phyloP scores from a whole-genome alignment of 2,888 invertebrate species.

The Euclidia mi region DNA sequence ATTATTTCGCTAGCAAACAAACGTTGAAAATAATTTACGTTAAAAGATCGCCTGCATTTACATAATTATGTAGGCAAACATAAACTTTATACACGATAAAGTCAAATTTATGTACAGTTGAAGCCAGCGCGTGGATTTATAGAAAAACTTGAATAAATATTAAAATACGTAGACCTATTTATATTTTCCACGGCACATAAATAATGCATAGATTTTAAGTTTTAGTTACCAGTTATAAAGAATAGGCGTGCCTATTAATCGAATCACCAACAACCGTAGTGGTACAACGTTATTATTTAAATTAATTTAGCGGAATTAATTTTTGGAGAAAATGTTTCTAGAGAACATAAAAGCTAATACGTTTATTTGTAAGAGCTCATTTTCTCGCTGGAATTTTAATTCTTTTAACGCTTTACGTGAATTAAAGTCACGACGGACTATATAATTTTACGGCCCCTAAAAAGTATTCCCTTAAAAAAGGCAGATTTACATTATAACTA shows the following conservation, averaged over 20 bases:
- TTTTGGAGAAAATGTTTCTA: conserved; percentile 38
- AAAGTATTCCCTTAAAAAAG: conserved; percentile 71
- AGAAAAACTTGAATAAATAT: conserved; percentile 47
- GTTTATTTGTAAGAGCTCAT: conserved; percentile 81
- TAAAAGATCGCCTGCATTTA: conserved; percentile 80
- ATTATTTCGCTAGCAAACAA: conserved; percentile 76
- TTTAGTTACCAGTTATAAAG: conserved; percentile 14
- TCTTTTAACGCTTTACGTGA: conserved; percentile 77
- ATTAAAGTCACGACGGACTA: conserved; percentile 79
- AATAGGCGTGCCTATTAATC: conserved; percentile 14
- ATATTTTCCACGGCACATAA: conserved; percentile 18
- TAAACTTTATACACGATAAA: conserved; percentile 86
- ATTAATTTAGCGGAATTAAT: conserved; percentile 38
- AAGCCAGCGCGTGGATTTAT: conserved; percentile 69
- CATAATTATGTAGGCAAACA: conserved; percentile 85
- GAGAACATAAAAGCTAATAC: conserved; percentile 77
- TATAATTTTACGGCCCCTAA: conserved; percentile 78
- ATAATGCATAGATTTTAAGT: conserved; percentile 26
- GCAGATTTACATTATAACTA: conserved; percentile 62
- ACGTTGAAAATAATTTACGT: conserved; percentile 83
- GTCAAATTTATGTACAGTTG: conserved; percentile 81
- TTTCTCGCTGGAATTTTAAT: conserved; percentile 83
- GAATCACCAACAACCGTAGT: conserved; percentile 18
- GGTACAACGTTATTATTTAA: conserved; percentile 36
- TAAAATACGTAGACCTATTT: conserved; percentile 55